These are phyloP conservation scores for Darevskia nairensis DNA, from an alignment of 2,797 vertebrate species.

Conservation along the genomic window DNA sequence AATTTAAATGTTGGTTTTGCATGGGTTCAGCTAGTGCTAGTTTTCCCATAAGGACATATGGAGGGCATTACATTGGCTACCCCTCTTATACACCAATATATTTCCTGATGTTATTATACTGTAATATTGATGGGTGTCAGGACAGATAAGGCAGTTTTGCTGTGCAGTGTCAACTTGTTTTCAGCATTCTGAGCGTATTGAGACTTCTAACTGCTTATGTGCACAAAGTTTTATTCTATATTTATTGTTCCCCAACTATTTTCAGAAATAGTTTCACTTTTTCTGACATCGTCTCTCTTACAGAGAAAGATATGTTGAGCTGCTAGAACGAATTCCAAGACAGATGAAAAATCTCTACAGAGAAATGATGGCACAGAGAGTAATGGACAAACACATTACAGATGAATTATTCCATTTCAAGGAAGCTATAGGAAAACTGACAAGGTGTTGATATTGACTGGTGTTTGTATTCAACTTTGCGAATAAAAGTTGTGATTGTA, in stretches of 20 bases:
- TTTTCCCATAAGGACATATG: too few species aligned
- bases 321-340: slow-evolving; percentile 81
- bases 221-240: neutral
- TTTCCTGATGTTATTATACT: neutral
- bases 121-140: neutral
- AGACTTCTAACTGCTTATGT: neutral
- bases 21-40: too few species aligned
- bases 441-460: slow-evolving; percentile 69
- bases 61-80: too few species aligned
- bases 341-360: slow-evolving; percentile 86
- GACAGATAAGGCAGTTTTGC: neutral
- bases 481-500: neutral
- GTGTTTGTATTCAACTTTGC: neutral
- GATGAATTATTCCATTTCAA: slow-evolving; percentile 86
- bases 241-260: too few species aligned
- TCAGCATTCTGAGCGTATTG: neutral
- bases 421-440: slow-evolving; percentile 81
- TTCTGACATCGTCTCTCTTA: too few species aligned
- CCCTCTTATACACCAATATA: neutral
- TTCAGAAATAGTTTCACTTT: too few species aligned
- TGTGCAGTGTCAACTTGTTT: neutral
- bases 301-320: too few species aligned
- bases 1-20: too few species aligned
- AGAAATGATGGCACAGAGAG: slow-evolving; percentile 83
- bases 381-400: slow-evolving; percentile 85